phyloP scores from a whole-genome alignment of 1,140 invertebrate species.

The Drusus annulatus region DNA sequence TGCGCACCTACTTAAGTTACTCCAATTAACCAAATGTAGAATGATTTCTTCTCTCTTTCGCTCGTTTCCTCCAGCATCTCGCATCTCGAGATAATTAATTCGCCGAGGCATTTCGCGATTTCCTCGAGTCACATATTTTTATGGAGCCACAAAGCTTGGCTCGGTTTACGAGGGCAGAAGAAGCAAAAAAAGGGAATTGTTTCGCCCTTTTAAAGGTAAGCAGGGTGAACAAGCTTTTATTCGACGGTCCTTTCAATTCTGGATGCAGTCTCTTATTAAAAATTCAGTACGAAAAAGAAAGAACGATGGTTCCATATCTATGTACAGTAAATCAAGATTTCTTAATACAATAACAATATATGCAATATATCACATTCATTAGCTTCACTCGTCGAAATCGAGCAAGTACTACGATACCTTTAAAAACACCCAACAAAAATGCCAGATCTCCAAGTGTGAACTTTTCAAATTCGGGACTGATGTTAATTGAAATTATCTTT shows the following conservation, averaged over 20 bases:
- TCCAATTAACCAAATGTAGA: constrained; percentile 20
- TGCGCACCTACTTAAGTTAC: constrained; percentile 2
- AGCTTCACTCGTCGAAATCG: no score
- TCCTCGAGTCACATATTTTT: constrained; percentile 42
- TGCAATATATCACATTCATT: no score
- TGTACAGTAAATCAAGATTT: no score
- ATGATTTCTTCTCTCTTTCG: neutral
- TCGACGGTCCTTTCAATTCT: neutral
- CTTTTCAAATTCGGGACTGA: no score
- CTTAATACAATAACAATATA: no score
- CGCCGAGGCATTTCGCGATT: neutral
- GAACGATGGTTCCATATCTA: no score
- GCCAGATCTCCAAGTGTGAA: no score
- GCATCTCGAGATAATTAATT: constrained; percentile 23
- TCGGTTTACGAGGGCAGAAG: constrained; percentile 15
- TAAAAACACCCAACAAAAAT: no score
- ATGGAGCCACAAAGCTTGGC: constrained; percentile 17
- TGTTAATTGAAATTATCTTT: no score
- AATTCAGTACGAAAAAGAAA: no score
- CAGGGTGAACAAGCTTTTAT: constrained; percentile 20
- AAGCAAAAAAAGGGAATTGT: constrained; percentile 3
- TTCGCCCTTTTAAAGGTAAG: constrained; percentile 15
- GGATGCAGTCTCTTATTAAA: no score
- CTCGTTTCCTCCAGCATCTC: neutral
- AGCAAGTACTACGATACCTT: no score